A percentile compares a stretch with the other conserved stretches of the same genome.
These are phyloP conservation scores for Diglossa brunneiventris DNA, from an alignment of 2,113 vertebrate genomes.

Conservation along the genomic window DNA sequence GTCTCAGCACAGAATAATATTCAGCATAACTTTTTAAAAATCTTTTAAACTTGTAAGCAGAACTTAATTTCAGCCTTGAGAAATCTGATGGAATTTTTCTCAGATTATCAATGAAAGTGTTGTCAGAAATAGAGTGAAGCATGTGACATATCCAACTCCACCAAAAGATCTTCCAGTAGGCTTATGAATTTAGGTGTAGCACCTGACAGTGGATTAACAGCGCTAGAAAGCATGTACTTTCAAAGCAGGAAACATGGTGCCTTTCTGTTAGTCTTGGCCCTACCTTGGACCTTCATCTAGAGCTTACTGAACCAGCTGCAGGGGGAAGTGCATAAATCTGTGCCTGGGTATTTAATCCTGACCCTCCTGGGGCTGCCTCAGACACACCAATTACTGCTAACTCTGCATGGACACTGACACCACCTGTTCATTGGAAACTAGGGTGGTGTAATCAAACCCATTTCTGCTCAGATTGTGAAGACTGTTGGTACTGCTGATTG, in stretches of 20 bases:
- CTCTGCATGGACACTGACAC: neutral
- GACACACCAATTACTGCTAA: neutral
- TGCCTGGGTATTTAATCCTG: neutral
- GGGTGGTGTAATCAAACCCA: neutral
- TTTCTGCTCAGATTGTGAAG: neutral
- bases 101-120: accelerated
- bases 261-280: neutral
- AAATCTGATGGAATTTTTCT: neutral
- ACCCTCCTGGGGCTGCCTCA: neutral
- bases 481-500: neutral
- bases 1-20: neutral
- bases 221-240: neutral
- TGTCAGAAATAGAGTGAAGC: neutral
- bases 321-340: neutral
- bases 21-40: neutral
- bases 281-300: neutral
- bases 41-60: neutral
- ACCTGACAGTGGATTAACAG: neutral
- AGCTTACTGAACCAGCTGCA: neutral
- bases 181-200: neutral
- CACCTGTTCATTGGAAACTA: neutral
- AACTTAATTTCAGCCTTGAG: neutral
- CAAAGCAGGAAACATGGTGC: neutral
- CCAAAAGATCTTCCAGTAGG: neutral
- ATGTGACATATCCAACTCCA: no score